phyloP scores from a whole-genome alignment of 1,140 invertebrate genomes.

The Sinella curviseta region DNA sequence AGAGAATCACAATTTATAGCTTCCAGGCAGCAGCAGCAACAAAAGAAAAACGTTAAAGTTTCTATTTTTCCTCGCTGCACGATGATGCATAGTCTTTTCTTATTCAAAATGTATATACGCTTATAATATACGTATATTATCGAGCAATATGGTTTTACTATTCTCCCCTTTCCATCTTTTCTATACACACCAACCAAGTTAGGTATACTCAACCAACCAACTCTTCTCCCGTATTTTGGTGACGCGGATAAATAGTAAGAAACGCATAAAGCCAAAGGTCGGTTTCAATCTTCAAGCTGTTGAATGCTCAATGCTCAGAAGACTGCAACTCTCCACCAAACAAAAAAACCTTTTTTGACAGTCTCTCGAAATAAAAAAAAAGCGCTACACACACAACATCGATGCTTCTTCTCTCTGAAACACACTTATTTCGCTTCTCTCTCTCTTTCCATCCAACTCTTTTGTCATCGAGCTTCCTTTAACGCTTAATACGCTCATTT shows the following conservation, averaged over 20 bases:
- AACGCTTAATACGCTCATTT: background rate
- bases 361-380: too few species aligned
- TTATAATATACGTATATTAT: background rate
- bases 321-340: too few species aligned
- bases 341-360: too few species aligned
- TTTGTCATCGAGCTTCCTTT: background rate
- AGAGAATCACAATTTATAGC: conserved; percentile 1
- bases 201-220: background rate
- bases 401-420: background rate
- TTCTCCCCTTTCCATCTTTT: background rate
- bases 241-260: conserved; percentile 12
- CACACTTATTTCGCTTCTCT: background rate
- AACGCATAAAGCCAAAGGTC: conserved; percentile 16
- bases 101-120: background rate
- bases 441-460: background rate
- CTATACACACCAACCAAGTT: background rate
- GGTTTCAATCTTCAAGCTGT: conserved; percentile 23
- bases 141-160: background rate
- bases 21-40: conserved; percentile 9
- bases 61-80: background rate
- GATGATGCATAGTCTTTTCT: background rate
- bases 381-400: too few species aligned
- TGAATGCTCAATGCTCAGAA: conserved; percentile 19
- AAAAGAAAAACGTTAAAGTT: conserved; percentile 8
- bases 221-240: too few species aligned